A percentile compares a stretch with the other conserved stretches of the same genome.
Conservation (phyloP, 2,113 vertebrate species). For the Salvator merianae region DNA sequence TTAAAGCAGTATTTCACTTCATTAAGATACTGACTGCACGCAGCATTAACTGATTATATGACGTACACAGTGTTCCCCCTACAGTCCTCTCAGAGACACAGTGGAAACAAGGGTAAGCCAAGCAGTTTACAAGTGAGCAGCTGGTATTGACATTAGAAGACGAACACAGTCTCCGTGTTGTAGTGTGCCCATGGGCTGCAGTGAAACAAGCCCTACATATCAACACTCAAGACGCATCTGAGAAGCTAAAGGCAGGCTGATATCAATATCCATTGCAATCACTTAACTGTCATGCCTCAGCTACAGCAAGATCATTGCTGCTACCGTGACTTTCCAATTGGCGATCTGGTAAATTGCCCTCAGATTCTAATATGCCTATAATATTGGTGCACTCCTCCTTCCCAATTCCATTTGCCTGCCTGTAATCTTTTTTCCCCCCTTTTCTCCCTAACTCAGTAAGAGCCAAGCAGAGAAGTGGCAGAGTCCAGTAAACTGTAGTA, state of each 20-base stretch:
- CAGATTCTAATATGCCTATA: neutral
- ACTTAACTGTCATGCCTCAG: fast-evolving
- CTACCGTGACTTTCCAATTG: neutral
- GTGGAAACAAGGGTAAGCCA: conserved; percentile 36
- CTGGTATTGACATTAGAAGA: conserved; percentile 7
- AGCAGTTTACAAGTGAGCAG: conserved; percentile 40
- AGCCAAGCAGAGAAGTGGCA: neutral
- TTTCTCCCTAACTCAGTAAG: neutral
- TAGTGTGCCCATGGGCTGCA: fast-evolving
- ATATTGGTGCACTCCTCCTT: neutral
- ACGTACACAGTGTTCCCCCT: conserved; percentile 51
- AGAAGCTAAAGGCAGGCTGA: neutral
- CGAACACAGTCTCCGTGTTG: neutral
- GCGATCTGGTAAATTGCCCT: neutral
- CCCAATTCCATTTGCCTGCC: neutral
- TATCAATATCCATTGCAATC: neutral
- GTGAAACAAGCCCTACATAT: neutral
- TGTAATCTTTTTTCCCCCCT: neutral
- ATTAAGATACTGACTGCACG: conserved; percentile 40
- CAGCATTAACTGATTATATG: conserved; percentile 14
- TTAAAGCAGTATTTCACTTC: conserved; percentile 57
- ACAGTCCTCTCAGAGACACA: conserved; percentile 39
- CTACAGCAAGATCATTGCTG: neutral
- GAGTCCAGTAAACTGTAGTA: conserved; percentile 44
- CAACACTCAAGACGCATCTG: neutral